Evolutionary conservation across 2,888 invertebrate genomes (phyloP), one percentile per base, ranked within the genome.

Genomic region (Protula sp.): DNA sequence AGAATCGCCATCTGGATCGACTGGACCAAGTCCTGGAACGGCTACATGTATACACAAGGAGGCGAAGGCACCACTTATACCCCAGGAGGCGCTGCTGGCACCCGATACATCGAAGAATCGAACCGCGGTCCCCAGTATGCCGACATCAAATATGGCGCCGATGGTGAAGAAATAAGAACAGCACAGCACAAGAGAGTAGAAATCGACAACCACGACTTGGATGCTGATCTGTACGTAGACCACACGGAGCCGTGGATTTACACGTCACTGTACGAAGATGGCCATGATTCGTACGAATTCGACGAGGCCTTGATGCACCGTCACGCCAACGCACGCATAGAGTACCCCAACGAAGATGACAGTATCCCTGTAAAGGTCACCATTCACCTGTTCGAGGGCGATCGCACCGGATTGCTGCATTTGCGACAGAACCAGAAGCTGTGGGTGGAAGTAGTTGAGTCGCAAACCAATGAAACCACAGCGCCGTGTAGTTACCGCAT

Each of bases 81-180:
- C 2, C 72, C 72, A 4, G 67, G 71, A 22, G 74, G 74, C 4
- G 72, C 74, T 45, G 72, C 74, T 28, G 74, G 74, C 52, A 74
- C 74, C 9, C 70, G 67, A 2, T 74, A 73, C 54, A 55, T 71
- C 1, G 68, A 73, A 53, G 74, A 74, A 59, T 69, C 70, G 30
- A 69, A 63, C 9, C 61, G 72, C 53, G 74, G 74, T n/a, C 73
- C 74, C n/a, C 70, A 71, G 59, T 74, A 74, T 61, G 70, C 70
- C 9, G 72, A 72, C 29, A 63, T 72, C 27, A 74, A 74, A 58
- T 73, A 74, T 61, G 38, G 38, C 38, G 19, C 38, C 9, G 65
- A 71, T 57, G 50, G 48, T 30, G 30, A 54, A 1, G 61, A 60
- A 4, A 47, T 45, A 3, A 51, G 47, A 2, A 61, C 63, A 31